These are phyloP conservation scores for Drosophila bifasciata DNA, from an alignment of 1,140 invertebrate species.

Conservation along the genomic window DNA sequence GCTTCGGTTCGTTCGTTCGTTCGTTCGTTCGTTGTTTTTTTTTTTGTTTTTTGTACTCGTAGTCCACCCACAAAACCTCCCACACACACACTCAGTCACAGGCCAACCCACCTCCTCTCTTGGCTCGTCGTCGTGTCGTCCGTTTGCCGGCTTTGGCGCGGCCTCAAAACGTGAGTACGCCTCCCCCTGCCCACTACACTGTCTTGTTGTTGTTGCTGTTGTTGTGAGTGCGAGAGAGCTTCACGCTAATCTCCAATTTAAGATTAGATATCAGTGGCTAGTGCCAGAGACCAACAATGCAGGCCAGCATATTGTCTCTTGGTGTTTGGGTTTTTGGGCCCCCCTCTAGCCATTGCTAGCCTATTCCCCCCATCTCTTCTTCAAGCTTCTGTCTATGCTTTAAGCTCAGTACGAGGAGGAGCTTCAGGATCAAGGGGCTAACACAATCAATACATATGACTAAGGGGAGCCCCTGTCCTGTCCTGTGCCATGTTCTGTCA, in stretches of 20 bases:
- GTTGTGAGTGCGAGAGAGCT: conserved; percentile 32
- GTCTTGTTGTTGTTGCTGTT: not conserved
- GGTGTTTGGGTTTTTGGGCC: not conserved
- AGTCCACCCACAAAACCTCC: too few species aligned
- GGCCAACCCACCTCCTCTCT: conserved; percentile 30
- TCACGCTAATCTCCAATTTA: conserved; percentile 63
- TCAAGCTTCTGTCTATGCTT: conserved; percentile 23
- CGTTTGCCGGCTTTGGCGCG: conserved; percentile 57
- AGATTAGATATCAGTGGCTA: conserved; percentile 66
- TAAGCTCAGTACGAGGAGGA: not conserved
- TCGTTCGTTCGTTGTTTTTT: conserved; percentile 5
- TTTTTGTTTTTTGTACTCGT: not conserved
- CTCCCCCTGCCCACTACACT: not conserved
- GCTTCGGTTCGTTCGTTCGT: conserved; percentile 17
- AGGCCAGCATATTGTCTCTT: not conserved
- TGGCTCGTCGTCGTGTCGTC: conserved; percentile 21
- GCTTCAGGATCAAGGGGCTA: not conserved
- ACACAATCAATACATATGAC: too few species aligned
- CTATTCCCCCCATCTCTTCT: too few species aligned
- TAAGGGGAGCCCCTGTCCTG: too few species aligned
- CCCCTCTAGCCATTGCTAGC: too few species aligned
- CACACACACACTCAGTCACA: too few species aligned
- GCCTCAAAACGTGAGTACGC: conserved; percentile 57
- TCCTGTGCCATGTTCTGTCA: too few species aligned
- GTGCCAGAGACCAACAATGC: not conserved